Base-by-base conservation (phyloP, 2,888 invertebrate genomes). In the Copidosoma aretas region DNA sequence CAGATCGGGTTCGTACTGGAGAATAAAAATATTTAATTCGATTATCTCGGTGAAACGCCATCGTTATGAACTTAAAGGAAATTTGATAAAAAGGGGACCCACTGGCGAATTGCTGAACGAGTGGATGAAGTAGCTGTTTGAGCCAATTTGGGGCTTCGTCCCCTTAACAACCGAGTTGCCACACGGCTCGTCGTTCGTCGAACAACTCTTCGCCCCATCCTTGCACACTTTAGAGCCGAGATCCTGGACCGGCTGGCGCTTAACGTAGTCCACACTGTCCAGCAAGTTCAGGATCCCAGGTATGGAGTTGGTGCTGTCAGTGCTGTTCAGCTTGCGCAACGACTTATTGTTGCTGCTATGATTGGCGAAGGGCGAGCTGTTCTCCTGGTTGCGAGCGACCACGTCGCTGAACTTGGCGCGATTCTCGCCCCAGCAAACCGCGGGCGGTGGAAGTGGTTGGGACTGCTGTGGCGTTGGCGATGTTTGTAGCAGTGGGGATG, bases 371-470 rank as follows among this genome's bases (percentile, higher is more conserved):
- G 79, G 77, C 21, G 77, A 79, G 19, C 76, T 59, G 39, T 78
- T 78, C 51, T 83, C 82, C 60, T 87, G 87, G 74, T 80, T 87
- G 15, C 88, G 80, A 0, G 88, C 88, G 1, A 89, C 88, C 1
- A 88, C 88, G 73, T 89, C 88, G 72, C 88, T 88, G 76, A 89
- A 89, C 51, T 86, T 86, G 0, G 88, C 88, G 60, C 86, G 80
- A 72, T 86, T 87, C 77, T 88, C 88, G 49, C 86, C 85, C 88
- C 88, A 88, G 59, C 79, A 85, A 32, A 77, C 83, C 65, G 77
- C 80, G 54, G 79, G 84, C 43, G 84, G 83, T 19, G 82, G 84
- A 58, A 82, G 77, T 4, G 5, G 39, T 21, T 8, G 60, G 14
- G 41, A 14, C 41, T n/a, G n/a, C n/a, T 32, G 32, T 8, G 32